These are phyloP conservation scores for Ormyrus thymus DNA, from an alignment of 2,888 invertebrate genomes.

Conservation along the genomic window DNA sequence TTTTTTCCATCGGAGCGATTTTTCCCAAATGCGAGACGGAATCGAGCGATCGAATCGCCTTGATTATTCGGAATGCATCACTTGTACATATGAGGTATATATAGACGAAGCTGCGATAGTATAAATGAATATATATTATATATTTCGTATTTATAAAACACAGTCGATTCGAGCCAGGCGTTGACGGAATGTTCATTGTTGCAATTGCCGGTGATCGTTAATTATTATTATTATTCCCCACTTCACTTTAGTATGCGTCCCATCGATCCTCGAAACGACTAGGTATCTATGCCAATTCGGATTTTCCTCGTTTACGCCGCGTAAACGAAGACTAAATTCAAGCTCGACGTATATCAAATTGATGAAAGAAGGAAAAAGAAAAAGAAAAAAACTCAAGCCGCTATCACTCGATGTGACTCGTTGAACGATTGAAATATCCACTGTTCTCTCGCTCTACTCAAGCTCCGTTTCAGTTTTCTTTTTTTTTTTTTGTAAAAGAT, in stretches of 20 bases:
- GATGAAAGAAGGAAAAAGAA: background rate
- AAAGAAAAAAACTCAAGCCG: background rate
- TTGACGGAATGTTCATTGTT: constrained; percentile 51
- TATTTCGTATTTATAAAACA: constrained; percentile 51
- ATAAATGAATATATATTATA: constrained; percentile 49
- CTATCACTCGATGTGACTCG: background rate
- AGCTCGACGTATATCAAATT: background rate
- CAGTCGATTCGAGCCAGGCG: constrained; percentile 32
- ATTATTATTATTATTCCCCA: background rate
- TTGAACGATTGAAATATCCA: constrained; percentile 8
- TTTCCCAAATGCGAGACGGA: constrained; percentile 10
- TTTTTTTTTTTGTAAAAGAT: constrained; percentile 3
- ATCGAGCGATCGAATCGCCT: constrained; percentile 52
- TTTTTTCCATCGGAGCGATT: background rate
- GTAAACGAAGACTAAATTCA: constrained; percentile 34
- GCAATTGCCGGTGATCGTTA: constrained; percentile 47
- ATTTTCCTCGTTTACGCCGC: constrained; percentile 39
- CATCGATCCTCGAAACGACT: too few relatives aligned
- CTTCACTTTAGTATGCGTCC: too few relatives aligned
- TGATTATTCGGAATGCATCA: constrained; percentile 15
- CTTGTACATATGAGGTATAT: constrained; percentile 55
- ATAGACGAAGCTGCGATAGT: constrained; percentile 38
- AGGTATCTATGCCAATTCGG: background rate
- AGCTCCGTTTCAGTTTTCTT: background rate
- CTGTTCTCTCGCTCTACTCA: background rate